Evolutionary conservation across 2,113 vertebrate genomes (phyloP), one percentile per base, ranked within the genome.

Genomic region (Aythya baeri): DNA sequence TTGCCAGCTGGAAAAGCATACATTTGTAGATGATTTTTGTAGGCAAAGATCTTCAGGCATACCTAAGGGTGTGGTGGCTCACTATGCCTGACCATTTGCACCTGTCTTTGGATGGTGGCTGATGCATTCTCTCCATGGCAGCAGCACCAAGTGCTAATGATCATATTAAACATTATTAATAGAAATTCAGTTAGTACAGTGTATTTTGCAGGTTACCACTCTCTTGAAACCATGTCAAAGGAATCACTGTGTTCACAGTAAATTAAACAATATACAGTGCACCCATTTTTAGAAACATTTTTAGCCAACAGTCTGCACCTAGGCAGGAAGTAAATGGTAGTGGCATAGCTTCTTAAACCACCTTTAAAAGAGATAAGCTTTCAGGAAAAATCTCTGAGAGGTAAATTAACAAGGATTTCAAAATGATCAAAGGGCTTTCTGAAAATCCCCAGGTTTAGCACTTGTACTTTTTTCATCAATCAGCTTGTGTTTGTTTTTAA

Each of bases 281-380:
- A 62, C 14, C 59, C 20, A 26, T 89, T 89, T 79, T 29, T 26
- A 49, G 54, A 61, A 76, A 68, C 6, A 61, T 34, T 80, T 90
- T 79, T n/a, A 41, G 74, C 16, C 41, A 72, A 55, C 11, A n/a
- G 2, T 27, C 36, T 66, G 32, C 6, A 61, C 6, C 7, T 65
- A 44, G 83, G 25, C 15, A 58, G 15, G 36, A n/a, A 46, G 59
- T 3, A 88, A 88, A 62, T 31, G 29, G 7, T 27, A 80, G 34
- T 41, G 17, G 32, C 0, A 0, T 32, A 78, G 67, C 6, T 68
- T 79, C 11, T 3, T 7, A 59, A 63, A 31, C 29, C 25, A 75
- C 13, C 29, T 89, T 83, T 34, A 85, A 62, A 81, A 90, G 36
- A 36, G 6, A 4, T 6, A 70, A 82, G 29, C 22, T 61, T 67